These are phyloP conservation scores for Otolemur crassicaudatus DNA, from an alignment of 2,797 vertebrate genomes.

Conservation along the genomic window DNA sequence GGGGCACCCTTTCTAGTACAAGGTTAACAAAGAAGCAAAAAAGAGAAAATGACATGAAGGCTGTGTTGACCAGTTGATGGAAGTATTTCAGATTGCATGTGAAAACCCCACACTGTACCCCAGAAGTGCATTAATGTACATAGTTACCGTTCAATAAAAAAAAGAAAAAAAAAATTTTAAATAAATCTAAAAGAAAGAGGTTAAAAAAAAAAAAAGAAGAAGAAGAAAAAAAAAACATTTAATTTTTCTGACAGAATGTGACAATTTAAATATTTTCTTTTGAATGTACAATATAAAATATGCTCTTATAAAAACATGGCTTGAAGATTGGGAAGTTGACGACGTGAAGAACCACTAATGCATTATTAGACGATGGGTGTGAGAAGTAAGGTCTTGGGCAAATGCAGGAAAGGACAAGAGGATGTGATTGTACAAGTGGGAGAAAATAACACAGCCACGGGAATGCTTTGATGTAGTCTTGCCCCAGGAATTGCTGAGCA, in stretches of 20 bases:
- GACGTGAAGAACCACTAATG: too few species aligned
- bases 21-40: fast-evolving
- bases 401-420: background rate
- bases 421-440: background rate
- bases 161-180: too few species aligned
- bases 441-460: background rate
- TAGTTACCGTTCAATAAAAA: too few species aligned
- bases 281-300: background rate
- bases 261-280: background rate
- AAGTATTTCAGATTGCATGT: too few species aligned
- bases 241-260: background rate
- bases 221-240: background rate
- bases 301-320: background rate
- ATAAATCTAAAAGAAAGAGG: too few species aligned
- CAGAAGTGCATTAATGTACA: too few species aligned
- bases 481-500: background rate
- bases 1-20: background rate
- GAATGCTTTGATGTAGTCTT: background rate
- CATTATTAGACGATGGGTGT: background rate
- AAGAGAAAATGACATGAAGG: too few species aligned
- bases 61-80: too few species aligned
- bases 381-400: background rate
- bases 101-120: too few species aligned
- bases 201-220: too few species aligned
- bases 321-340: background rate